Evolutionary conservation across 2,888 invertebrate species (phyloP).

Genomic region (Peribatodes rhomboidaria): DNA sequence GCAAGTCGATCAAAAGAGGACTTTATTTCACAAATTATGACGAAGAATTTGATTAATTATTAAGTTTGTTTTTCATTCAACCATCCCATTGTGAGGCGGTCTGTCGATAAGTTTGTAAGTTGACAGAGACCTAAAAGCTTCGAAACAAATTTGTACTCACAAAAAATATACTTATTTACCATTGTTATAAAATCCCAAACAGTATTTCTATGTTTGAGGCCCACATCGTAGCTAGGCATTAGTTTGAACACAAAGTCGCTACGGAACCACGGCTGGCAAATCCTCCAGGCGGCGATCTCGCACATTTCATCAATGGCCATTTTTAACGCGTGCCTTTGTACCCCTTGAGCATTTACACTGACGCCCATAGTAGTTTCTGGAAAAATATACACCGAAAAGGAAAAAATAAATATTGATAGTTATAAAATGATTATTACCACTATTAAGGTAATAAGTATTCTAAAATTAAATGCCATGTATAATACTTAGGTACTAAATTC

Average conservation of each 20-base stretch:
- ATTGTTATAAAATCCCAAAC: not conserved
- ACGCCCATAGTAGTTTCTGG: conserved; percentile 53
- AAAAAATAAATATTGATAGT: not conserved
- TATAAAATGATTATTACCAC: not conserved
- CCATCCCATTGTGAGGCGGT: too few species aligned
- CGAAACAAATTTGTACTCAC: too few species aligned
- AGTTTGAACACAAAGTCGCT: conserved; percentile 1
- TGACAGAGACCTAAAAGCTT: too few species aligned
- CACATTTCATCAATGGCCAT: conserved; percentile 48
- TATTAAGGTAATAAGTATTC: too few species aligned
- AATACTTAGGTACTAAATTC: too few species aligned
- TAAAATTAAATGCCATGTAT: too few species aligned
- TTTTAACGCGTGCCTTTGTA: conserved; percentile 41
- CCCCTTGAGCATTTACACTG: conserved; percentile 45
- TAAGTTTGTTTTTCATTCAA: too few species aligned
- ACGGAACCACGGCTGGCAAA: conserved; percentile 23
- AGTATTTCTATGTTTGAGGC: not conserved
- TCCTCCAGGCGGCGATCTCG: conserved; percentile 24
- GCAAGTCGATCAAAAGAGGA: too few species aligned
- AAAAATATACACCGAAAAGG: not conserved
- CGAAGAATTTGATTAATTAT: too few species aligned
- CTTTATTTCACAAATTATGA: too few species aligned
- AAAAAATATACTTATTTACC: too few species aligned
- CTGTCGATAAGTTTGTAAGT: too few species aligned
- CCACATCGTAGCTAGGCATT: not conserved